A percentile compares a stretch with the other conserved stretches of the same genome.
These are phyloP conservation scores for Lepisosteus osseus DNA, from an alignment of 2,113 vertebrate genomes.

Conservation along the genomic window DNA sequence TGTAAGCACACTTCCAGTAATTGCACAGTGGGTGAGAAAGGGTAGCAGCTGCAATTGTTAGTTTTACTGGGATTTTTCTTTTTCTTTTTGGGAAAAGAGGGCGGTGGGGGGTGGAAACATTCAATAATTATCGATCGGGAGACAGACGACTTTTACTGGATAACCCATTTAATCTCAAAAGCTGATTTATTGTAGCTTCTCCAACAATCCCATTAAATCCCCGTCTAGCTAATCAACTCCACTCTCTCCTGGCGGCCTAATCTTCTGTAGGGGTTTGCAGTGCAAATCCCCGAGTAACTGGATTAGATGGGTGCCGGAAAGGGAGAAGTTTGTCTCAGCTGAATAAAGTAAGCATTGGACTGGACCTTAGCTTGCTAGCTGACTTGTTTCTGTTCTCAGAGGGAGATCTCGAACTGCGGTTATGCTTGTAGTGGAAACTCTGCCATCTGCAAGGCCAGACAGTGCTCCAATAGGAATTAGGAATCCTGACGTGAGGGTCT, in stretches of 20 bases:
- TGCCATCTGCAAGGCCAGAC: too few species aligned
- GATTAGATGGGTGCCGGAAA: conserved; percentile 53
- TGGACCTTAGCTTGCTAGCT: too few species aligned
- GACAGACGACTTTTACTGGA: conserved; percentile 71
- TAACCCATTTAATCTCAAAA: conserved; percentile 78
- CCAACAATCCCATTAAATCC: conserved; percentile 79
- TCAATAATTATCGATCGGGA: conserved; percentile 73
- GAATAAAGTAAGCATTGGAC: conserved; percentile 34
- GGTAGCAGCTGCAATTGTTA: conserved; percentile 27
- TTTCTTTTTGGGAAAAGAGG: conserved; percentile 20
- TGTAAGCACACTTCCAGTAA: not conserved
- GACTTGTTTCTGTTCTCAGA: too few species aligned
- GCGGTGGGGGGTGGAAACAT: conserved; percentile 56
- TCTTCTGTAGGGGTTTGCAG: conserved; percentile 65
- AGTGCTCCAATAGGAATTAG: too few species aligned
- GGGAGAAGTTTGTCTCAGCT: conserved; percentile 34
- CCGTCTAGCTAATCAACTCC: conserved; percentile 77
- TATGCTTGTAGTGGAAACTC: too few species aligned
- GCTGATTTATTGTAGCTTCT: conserved; percentile 72
- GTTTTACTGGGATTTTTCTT: conserved; percentile 34
- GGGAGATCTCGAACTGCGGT: too few species aligned
- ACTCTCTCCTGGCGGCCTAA: conserved; percentile 69
- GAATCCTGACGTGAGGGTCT: too few species aligned
- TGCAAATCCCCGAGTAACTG: conserved; percentile 68
- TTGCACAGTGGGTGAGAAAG: not conserved